Conservation (phyloP, 1,140 invertebrate genomes). For the Phymorhynchus buccinoides region DNA sequence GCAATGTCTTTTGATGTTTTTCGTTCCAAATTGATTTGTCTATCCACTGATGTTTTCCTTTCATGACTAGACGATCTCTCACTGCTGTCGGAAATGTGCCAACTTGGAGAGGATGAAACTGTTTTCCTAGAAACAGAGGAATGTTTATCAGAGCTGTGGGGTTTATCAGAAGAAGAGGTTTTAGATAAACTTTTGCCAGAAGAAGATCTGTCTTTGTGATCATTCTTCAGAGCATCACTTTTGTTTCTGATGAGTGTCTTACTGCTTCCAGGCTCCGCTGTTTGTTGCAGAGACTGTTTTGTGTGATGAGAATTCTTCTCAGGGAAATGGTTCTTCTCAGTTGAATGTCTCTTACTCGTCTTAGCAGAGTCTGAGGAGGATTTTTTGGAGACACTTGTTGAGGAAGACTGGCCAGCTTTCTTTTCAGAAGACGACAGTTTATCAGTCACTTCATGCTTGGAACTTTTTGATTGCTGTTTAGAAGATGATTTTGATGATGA, state of each 20-base stretch:
- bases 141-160: not conserved
- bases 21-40: not conserved
- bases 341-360: not conserved
- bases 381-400: not conserved
- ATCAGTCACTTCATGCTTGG: not conserved
- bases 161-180: not conserved
- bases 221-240: not conserved
- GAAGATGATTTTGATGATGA: not conserved
- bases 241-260: constrained; percentile 5
- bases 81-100: not conserved
- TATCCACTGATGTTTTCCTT: too few relatives aligned
- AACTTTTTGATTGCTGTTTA: not conserved
- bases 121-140: not conserved
- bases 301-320: not conserved
- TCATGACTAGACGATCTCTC: too few relatives aligned
- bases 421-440: not conserved
- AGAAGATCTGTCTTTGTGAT: not conserved
- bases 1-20: not conserved
- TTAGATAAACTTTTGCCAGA: constrained; percentile 32
- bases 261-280: not conserved
- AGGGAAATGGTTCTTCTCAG: not conserved
- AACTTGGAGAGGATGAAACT: not conserved
- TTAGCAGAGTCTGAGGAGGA: not conserved
- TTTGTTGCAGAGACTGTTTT: not conserved
- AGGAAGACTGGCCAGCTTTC: not conserved